phyloP scores from a whole-genome alignment of 1,140 invertebrate genomes.

The Meteorus sp. region DNA sequence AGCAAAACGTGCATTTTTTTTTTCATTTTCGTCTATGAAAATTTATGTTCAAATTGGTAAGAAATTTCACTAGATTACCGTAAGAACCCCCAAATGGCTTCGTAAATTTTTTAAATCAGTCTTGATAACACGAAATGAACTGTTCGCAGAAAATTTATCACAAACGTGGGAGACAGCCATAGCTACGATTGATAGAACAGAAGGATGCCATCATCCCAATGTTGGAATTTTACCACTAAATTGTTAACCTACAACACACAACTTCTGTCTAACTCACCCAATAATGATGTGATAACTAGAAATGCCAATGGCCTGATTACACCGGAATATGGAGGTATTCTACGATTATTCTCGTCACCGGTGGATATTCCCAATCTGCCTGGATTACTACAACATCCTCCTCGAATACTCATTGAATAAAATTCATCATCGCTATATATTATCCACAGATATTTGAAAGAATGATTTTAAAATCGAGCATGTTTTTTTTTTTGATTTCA shows the following conservation, averaged over 20 bases:
- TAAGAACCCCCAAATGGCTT: conserved; percentile 41
- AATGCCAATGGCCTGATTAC: conserved; percentile 43
- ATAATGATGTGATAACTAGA: conserved; percentile 44
- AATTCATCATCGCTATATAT: conserved; percentile 22
- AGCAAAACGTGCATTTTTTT: background rate
- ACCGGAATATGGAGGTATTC: conserved; percentile 37
- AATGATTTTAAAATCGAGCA: background rate
- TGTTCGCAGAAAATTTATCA: conserved; percentile 48
- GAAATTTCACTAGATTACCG: conserved; percentile 37
- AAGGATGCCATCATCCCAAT: background rate
- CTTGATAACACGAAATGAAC: conserved; percentile 42
- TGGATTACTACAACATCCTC: conserved; percentile 34
- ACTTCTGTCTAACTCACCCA: conserved; percentile 36
- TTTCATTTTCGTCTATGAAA: background rate
- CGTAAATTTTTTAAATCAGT: conserved; percentile 45
- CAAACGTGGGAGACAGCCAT: conserved; percentile 50
- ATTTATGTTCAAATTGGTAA: background rate
- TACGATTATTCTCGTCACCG: conserved; percentile 19
- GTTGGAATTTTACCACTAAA: conserved; percentile 6
- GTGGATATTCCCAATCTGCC: conserved; percentile 36
- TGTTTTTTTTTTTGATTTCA: background rate
- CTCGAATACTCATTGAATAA: conserved; percentile 38
- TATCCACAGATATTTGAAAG: background rate
- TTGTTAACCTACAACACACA: background rate
- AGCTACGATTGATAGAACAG: conserved; percentile 29